phyloP scores from a whole-genome alignment of 2,113 vertebrate genomes.

The Aleadryas rufinucha region DNA sequence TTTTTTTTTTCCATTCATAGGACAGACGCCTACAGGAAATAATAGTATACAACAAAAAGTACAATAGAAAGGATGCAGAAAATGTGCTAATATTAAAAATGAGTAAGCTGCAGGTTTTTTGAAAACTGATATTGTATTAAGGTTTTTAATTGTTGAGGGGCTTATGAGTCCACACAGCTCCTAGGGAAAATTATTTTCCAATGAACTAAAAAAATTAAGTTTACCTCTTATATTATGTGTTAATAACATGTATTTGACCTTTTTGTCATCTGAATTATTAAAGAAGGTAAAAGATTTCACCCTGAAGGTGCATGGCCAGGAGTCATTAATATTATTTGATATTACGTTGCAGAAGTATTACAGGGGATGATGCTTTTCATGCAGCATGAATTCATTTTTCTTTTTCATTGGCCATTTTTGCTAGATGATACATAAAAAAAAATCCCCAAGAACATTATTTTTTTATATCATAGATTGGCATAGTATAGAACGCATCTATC shows the following conservation, averaged over 20 bases:
- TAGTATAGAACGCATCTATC: background rate
- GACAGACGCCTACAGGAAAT: background rate
- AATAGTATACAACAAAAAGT: background rate
- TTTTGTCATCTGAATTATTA: background rate
- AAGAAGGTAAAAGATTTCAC: background rate
- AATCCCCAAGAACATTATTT: background rate
- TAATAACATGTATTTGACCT: background rate
- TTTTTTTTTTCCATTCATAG: background rate
- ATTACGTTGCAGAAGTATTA: background rate
- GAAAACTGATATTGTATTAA: background rate
- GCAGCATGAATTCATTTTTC: background rate
- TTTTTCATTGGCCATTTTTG: background rate
- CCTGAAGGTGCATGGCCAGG: background rate
- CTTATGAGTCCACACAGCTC: background rate
- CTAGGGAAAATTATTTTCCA: background rate
- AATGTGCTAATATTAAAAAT: background rate
- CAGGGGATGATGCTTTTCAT: background rate
- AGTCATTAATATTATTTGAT: background rate
- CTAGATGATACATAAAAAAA: background rate
- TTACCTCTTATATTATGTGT: background rate
- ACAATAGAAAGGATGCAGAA: background rate
- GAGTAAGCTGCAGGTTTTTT: background rate
- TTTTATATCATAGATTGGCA: background rate
- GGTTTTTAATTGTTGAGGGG: background rate
- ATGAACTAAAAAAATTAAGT: background rate